Conservation (phyloP, 2,797 vertebrate genomes). For the Simalia tracyae region DNA sequence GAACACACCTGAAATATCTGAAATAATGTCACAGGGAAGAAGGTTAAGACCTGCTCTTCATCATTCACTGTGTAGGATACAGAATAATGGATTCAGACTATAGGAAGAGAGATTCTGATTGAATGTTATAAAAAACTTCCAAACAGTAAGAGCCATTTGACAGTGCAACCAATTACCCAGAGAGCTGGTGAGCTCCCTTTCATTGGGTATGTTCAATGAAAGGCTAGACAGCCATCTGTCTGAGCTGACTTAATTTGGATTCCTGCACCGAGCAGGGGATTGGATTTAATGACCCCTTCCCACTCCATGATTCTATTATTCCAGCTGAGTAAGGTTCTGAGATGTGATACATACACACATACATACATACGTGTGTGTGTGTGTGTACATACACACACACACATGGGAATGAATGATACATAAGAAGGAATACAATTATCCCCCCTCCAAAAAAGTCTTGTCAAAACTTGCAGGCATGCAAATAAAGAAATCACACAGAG, state of each 20-base stretch:
- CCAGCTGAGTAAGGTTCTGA: not conserved
- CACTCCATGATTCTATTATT: not conserved
- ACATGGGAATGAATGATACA: not conserved
- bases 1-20: not conserved
- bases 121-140: not conserved
- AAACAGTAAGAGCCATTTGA: not conserved
- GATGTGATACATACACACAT: not conserved
- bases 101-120: not conserved
- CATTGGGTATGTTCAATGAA: not conserved
- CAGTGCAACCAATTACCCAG: not conserved
- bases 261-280: not conserved
- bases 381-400: not conserved
- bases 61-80: not conserved
- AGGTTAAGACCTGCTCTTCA: not conserved
- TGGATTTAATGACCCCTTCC: not conserved
- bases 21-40: not conserved
- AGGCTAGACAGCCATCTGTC: not conserved
- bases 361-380: not conserved
- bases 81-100: not conserved
- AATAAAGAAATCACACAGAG: not conserved
- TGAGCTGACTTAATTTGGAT: not conserved
- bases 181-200: not conserved
- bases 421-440: not conserved
- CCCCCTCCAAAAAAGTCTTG: not conserved
- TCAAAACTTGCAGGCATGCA: not conserved